Percentiles rank a stretch among this genome's conserved stretches.
phyloP scores from a whole-genome alignment of 2,797 vertebrate genomes.

The Rhinichthys osculus region DNA sequence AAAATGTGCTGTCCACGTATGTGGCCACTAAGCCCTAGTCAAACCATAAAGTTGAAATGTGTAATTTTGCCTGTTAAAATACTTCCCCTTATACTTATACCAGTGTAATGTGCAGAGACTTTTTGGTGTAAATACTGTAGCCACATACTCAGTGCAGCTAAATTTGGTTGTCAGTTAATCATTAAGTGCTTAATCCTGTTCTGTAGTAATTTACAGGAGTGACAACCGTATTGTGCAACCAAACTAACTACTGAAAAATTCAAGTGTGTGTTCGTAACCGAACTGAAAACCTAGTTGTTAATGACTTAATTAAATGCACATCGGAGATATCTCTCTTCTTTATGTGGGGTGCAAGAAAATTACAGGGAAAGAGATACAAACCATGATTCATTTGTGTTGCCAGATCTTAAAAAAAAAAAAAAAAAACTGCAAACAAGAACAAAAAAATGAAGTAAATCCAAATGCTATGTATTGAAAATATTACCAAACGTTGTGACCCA shows the following conservation, averaged over 20 bases:
- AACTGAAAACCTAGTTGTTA: too few species aligned
- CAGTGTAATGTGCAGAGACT: not conserved
- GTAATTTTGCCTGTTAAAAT: not conserved
- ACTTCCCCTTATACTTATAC: not conserved
- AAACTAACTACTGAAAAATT: too few species aligned
- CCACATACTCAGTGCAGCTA: not conserved
- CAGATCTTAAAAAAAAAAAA: not conserved
- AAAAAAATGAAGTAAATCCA: too few species aligned
- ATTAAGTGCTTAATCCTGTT: not conserved
- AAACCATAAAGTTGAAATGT: conserved; percentile 48
- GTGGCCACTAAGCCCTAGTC: too few species aligned
- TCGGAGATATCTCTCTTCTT: too few species aligned
- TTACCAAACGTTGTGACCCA: too few species aligned
- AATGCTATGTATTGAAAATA: too few species aligned
- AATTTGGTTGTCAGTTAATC: not conserved
- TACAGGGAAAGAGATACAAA: not conserved
- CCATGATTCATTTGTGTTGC: not conserved
- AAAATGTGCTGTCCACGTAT: too few species aligned
- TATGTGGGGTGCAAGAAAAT: not conserved
- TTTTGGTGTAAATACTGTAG: not conserved
- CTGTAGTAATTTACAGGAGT: not conserved
- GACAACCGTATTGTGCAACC: too few species aligned
- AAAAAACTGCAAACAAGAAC: not conserved
- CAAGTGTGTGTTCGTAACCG: too few species aligned
- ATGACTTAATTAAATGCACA: too few species aligned